Conservation (phyloP, 2,888 invertebrate genomes). For the Lysandra coridon region DNA sequence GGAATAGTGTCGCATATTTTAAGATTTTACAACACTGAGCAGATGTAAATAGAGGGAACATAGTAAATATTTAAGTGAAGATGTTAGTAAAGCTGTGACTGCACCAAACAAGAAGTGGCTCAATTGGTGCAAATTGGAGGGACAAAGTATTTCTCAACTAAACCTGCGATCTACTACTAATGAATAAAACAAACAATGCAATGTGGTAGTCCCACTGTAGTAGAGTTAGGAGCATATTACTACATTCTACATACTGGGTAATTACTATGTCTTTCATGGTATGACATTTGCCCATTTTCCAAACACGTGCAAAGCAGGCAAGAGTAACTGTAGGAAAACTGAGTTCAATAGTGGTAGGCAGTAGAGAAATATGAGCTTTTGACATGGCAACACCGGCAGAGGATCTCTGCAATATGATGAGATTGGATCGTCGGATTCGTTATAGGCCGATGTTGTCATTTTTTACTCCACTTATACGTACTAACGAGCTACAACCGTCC, state of each 20-base stretch:
- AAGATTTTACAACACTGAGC: not conserved
- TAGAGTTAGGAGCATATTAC: no score
- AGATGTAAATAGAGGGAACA: not conserved
- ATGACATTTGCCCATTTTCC: no score
- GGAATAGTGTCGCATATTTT: not conserved
- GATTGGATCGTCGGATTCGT: not conserved
- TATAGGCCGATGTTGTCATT: constrained; percentile 5
- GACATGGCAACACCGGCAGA: not conserved
- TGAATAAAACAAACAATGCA: no score
- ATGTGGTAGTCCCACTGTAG: no score
- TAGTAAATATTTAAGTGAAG: not conserved
- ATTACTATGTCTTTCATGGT: no score
- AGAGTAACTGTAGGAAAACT: no score
- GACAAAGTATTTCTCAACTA: not conserved
- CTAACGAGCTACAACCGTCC: constrained; percentile 2
- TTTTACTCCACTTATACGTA: not conserved
- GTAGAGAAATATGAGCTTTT: not conserved
- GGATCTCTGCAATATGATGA: constrained; percentile 14
- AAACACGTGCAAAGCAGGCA: no score
- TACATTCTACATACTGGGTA: no score
- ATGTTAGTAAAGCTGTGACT: not conserved
- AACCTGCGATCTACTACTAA: not conserved
- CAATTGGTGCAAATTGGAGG: not conserved
- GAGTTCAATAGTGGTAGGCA: not conserved
- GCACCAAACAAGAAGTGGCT: not conserved